Base-by-base conservation (phyloP, 2,113 vertebrate genomes). In the Rhinolophus ferrumequinum region DNA sequence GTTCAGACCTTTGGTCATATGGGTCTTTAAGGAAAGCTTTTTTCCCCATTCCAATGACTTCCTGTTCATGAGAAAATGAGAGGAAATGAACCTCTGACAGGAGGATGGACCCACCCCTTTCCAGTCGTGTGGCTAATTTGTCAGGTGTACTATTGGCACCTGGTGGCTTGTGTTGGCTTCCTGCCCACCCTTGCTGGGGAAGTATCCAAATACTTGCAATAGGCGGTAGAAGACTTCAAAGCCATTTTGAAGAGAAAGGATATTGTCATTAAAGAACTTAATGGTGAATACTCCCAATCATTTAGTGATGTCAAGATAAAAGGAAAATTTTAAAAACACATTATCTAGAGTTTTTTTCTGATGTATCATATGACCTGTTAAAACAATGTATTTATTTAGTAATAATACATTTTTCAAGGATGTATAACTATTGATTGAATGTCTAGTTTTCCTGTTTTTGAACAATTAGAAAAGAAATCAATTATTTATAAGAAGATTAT, bases 81-180 rank as follows among this genome's bases (percentile, higher is more conserved):
- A 99, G 99, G 99, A 99, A 99, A 99, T 98, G 98, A 98, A 96
- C 97, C 97, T 98, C 99, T 98, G 98, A 97, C 98, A 95, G 97
- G 98, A 99, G 99, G 99, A 99, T 98, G 98, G 99, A 95, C 94
- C 99, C 99, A 98, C 99, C 99, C 99, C 98, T 99, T 99, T 99
- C 99, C 99, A 99, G 99, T 99, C 99, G 99, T 99, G 99, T 99
- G 99, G 99, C 99, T 98, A 98, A 99, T 99, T 99, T 98, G 98
- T 99, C 99, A 99, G 99, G 99, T 99, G 99, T 98, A 98, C 98
- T 98, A 98, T 98, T 98, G 98, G 98, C 99, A 99, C 98, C 98
- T 98, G 98, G 97, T 98, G 98, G 98, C 98, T 99, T 99, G 98
- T 99, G 98, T 99, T 99, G 99, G 99, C 99, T 98, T 73, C 97